Base-by-base conservation (phyloP, 2,888 invertebrate genomes). In the Aradus depressus region DNA sequence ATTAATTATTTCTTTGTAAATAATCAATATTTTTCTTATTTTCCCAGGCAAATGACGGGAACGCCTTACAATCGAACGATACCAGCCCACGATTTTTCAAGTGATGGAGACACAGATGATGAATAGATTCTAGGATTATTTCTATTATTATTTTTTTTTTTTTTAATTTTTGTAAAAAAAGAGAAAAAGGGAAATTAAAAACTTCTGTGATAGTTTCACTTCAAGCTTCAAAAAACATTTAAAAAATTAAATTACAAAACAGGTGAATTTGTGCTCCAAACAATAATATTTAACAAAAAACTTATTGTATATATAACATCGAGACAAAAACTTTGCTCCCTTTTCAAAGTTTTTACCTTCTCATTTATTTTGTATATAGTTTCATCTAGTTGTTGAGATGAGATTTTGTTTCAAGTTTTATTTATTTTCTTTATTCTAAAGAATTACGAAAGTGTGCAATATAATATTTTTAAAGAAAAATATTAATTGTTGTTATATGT, bases 51-150 rank as follows among this genome's bases (percentile, higher is more conserved):
- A 70, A 72, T 70, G 64, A 69, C 72, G 59, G 67, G 69, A 58
- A 71, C 72, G 51, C 71, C 72, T 32, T 72, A 70, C 60, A 47
- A 38, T 23, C 74, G 76, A 63, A 72, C 76, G 58, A 69, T 75
- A 58, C 72, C 75, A 58, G 74, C 79, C 54, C 77, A 77, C 58
- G 82, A 82, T 61, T 81, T 79, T 72, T 90, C 86, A 64, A 90
- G 90, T 68, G 92, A 90, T 65, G 84, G 88, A 37, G 92, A 88
- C 67, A 85, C 90, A 31, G 92, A 92, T 69, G 91, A 91, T 66
- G 92, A 93, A 75, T 91, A 50, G 47, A n/a, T n/a, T n/a, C n/a
- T n/a, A n/a, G 31, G 32, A 44, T 26, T 21, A 38, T 38, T 45
- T 14, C 18, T 47, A 47, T 26, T 47, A n/a, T n/a, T n/a, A n/a